Base-by-base conservation (phyloP, 2,888 invertebrate genomes). In the Cephus spinipes region DNA sequence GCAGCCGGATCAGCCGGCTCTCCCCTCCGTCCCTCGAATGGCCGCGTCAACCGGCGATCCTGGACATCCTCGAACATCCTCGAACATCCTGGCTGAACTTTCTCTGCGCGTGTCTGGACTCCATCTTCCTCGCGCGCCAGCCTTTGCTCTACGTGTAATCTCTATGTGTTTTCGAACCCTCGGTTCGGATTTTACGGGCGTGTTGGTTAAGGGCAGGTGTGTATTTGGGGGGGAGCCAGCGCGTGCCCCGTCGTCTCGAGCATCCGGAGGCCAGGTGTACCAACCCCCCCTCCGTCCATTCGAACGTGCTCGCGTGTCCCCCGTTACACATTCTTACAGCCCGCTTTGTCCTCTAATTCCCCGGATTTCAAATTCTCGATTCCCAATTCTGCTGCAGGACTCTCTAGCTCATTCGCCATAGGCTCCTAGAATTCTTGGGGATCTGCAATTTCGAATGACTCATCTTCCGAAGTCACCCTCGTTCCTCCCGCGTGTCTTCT, bases 261-360 rank as follows among this genome's bases (percentile, higher is more conserved):
- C 89, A 89, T 90, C 89, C 89, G 89, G 89, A 89, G 89, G 87
- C 90, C 90, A 90, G 90, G 89, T 90, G 90, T 89, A 89, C 85
- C 87, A 35, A 23, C 34, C 0, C 73, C 23, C 30, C 30, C 30
- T 30, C 73, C 73, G 34, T 89, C 87, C 89, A 87, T 89, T 89
- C 88, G 83, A 81, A 85, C 82, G 81, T 82, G 81, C 84, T 85
- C 84, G 81, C 83, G 82, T 81, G 82, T 78, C 83, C 82, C 84
- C 82, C 74, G 77, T 77, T 78, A 40, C 12, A 40, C 36, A 40
- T 40, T 40, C 12, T 40, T 15, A 15, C 4, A 40, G 36, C 36
- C 80, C 2, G 76, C 79, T 30, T 69, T 69, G n/a, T 82, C 84
- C 11, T 83, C 83, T 4, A 82, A 81, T 68, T 82, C 79, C 35